A percentile compares a stretch with the other conserved stretches of the same genome.
Conservation (phyloP, 1,140 invertebrate species). For the Anoplophora glabripennis region DNA sequence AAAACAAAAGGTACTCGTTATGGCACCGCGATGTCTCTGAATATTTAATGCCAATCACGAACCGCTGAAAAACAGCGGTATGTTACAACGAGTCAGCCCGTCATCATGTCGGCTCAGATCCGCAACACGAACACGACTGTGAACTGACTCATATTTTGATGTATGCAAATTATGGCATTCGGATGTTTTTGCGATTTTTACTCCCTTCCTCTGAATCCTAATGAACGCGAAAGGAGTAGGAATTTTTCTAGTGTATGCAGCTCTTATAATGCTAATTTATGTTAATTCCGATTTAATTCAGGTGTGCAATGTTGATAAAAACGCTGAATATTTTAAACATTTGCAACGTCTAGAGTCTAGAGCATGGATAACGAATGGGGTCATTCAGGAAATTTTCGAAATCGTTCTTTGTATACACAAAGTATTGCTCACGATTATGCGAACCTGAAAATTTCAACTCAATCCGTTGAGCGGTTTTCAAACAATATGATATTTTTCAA, state of each 20-base stretch:
- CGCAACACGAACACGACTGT: slow-evolving; percentile 10
- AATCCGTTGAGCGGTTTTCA: no score
- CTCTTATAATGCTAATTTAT: no score
- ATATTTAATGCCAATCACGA: slow-evolving; percentile 17
- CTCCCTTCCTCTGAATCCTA: slow-evolving; percentile 12
- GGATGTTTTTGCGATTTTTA: slow-evolving; percentile 18
- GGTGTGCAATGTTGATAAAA: no score
- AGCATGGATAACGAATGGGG: no score
- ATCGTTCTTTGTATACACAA: no score
- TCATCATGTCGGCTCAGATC: slow-evolving; percentile 8
- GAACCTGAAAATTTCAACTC: no score
- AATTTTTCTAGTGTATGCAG: slow-evolving; percentile 8
- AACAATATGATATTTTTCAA: no score
- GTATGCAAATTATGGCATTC: slow-evolving; percentile 19
- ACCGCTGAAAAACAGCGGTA: slow-evolving; percentile 1
- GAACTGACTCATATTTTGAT: slow-evolving; percentile 20
- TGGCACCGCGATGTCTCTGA: slow-evolving; percentile 22
- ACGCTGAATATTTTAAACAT: no score
- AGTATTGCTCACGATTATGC: no score
- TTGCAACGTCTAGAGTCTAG: no score
- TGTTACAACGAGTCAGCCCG: background rate
- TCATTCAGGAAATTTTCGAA: no score
- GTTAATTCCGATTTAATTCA: no score
- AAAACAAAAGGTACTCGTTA: slow-evolving; percentile 20
- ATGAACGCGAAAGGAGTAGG: slow-evolving; percentile 7